Base-by-base conservation (phyloP, 2,888 invertebrate genomes). In the Acrobasis repandana region DNA sequence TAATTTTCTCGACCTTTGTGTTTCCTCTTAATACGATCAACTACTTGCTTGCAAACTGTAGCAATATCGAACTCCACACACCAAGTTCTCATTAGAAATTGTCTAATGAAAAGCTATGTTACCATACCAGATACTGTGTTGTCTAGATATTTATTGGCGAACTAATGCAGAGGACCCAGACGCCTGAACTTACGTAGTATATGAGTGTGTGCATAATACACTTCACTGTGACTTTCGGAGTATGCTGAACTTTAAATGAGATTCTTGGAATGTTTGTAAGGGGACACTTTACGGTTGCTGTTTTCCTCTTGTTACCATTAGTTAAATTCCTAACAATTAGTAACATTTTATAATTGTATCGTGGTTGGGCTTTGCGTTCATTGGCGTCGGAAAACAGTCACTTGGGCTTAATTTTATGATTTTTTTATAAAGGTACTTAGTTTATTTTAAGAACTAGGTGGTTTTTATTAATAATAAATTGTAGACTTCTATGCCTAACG, bases 161-260 rank as follows among this genome's bases (percentile, higher is more conserved):
- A 65, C 63, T 64, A 65, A 74, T 72, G 73, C 72, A 71, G 65
- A 65, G 70, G 67, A 72, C 71, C 77, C 79, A 72, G 75, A 72
- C 70, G 73, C 72, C 67, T 69, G 66, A 77, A 75, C 69, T 68
- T 64, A 62, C 52, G 70, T 72, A 67, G 64, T 75, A 69, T 70
- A 72, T 69, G 72, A 72, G 67, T 69, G 70, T 75, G 76, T 77
- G 73, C 72, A 76, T 79, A 78, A 79, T 78, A 77, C 76, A 70
- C 69, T 79, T 72, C 67, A 70, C 72, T 74, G 69, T 72, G 79
- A 80, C 80, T 81, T 77, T 79, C 67, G 66, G 75, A 80, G 76
- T 77, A 80, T 77, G 78, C 74, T 77, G 72, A 83, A 83, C 80
- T 81, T 83, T 83, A 84, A 83, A 84, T 81, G 80, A 83, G 83